These are phyloP conservation scores for Pollenia griseotomentosa DNA, from an alignment of 2,888 invertebrate species.

Conservation along the genomic window DNA sequence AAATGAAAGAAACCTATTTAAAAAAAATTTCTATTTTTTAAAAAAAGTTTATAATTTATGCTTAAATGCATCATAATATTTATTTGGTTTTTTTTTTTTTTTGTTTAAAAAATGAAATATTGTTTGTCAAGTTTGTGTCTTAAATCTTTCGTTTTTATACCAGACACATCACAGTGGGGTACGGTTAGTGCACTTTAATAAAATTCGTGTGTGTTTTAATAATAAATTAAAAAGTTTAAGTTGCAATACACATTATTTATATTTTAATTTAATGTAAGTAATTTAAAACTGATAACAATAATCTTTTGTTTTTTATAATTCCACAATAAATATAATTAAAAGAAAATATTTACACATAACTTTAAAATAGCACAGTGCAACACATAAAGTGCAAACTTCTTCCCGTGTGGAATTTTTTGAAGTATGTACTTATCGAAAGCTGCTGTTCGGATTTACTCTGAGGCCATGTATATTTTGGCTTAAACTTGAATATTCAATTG, in stretches of 20 bases:
- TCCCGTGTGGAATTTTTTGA: too few species aligned
- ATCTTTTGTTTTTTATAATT: too few species aligned
- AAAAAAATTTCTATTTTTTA: neutral
- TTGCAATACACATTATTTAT: neutral
- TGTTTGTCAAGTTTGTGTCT: constrained; percentile 62
- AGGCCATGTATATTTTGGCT: too few species aligned
- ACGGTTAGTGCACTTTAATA: neutral
- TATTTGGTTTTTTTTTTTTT: constrained; percentile 5
- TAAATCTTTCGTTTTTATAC: constrained; percentile 67
- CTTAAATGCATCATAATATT: constrained; percentile 16
- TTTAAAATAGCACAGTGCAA: too few species aligned
- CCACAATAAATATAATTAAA: too few species aligned
- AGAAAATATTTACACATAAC: too few species aligned
- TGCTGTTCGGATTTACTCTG: too few species aligned
- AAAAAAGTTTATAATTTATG: constrained; percentile 18
- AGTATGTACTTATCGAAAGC: too few species aligned
- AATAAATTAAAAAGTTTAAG: neutral
- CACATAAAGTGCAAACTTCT: too few species aligned
- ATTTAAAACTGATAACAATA: neutral
- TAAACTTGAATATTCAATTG: too few species aligned
- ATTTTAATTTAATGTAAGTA: neutral
- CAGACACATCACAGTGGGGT: neutral
- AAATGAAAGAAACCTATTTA: neutral
- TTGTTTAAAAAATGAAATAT: neutral
- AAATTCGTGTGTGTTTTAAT: neutral